phyloP scores from a whole-genome alignment of 2,888 invertebrate genomes.

The Neuroscelio doddi region DNA sequence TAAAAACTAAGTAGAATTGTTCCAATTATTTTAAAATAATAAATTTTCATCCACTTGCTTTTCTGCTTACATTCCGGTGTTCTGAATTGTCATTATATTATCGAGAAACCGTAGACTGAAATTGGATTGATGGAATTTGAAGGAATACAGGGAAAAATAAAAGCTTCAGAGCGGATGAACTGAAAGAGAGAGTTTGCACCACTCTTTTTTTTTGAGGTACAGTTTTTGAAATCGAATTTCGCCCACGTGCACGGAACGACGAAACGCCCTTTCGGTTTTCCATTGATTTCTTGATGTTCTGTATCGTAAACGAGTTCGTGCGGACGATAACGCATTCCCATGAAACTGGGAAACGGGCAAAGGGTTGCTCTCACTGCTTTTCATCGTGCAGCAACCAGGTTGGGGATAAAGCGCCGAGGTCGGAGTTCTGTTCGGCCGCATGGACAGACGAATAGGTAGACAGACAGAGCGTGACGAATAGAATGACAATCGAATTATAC shows the following conservation, averaged over 20 bases:
- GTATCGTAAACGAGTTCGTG: slow-evolving; percentile 56
- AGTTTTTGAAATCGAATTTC: slow-evolving; percentile 39
- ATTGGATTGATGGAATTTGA: slow-evolving; percentile 34
- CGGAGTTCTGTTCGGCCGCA: slow-evolving; percentile 17
- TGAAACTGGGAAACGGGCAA: slow-evolving; percentile 60
- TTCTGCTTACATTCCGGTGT: neutral
- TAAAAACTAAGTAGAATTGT: too few species aligned
- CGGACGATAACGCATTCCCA: slow-evolving; percentile 58
- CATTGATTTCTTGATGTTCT: slow-evolving; percentile 59
- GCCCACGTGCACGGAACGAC: slow-evolving; percentile 8
- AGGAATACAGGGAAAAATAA: slow-evolving; percentile 33
- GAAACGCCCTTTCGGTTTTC: slow-evolving; percentile 42
- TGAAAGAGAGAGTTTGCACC: slow-evolving; percentile 25
- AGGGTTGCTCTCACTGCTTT: slow-evolving; percentile 58
- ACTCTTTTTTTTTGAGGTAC: slow-evolving; percentile 24
- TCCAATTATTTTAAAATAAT: too few species aligned
- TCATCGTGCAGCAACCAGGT: slow-evolving; percentile 41
- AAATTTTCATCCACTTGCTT: too few species aligned
- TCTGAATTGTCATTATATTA: slow-evolving; percentile 28
- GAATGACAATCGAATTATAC: slow-evolving; percentile 67
- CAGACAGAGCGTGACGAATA: slow-evolving; percentile 59
- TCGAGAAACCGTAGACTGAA: slow-evolving; percentile 29
- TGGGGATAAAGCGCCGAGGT: slow-evolving; percentile 28
- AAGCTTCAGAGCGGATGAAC: slow-evolving; percentile 4
- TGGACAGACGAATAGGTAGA: slow-evolving; percentile 29